Conservation (phyloP, 2,113 vertebrate genomes). For the Campylomormyrus tamandua region DNA sequence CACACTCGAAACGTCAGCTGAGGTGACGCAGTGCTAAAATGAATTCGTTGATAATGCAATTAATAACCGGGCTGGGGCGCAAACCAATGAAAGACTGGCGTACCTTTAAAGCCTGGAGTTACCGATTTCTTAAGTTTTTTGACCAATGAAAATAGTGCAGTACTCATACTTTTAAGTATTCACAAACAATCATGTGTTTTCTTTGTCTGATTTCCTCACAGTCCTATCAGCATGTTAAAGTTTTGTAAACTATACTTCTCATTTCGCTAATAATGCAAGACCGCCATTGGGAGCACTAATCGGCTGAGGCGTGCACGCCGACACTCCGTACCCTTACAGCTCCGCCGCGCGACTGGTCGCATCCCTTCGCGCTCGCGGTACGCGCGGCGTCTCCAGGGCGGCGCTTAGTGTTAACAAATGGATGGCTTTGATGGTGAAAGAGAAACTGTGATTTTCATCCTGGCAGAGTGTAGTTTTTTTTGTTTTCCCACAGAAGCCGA, state of each 20-base stretch:
- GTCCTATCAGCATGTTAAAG: not conserved
- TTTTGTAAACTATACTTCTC: not conserved
- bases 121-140: not conserved
- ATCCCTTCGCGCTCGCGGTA: not conserved
- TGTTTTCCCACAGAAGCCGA: not conserved
- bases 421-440: conserved; percentile 21
- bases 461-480: conserved; percentile 22
- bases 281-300: not conserved
- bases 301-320: not conserved
- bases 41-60: not conserved
- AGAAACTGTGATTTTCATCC: not conserved
- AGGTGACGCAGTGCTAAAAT: not conserved
- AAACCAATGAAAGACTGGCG: not conserved
- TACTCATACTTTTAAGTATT: not conserved
- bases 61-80: not conserved
- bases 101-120: not conserved
- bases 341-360: not conserved
- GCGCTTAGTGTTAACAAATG: conserved; percentile 45
- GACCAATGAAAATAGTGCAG: not conserved
- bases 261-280: not conserved
- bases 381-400: not conserved
- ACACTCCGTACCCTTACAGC: not conserved
- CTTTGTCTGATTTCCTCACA: not conserved
- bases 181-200: not conserved
- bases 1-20: not conserved